Evolutionary conservation across 2,888 invertebrate genomes (phyloP).

Genomic region (Dynastes maya): DNA sequence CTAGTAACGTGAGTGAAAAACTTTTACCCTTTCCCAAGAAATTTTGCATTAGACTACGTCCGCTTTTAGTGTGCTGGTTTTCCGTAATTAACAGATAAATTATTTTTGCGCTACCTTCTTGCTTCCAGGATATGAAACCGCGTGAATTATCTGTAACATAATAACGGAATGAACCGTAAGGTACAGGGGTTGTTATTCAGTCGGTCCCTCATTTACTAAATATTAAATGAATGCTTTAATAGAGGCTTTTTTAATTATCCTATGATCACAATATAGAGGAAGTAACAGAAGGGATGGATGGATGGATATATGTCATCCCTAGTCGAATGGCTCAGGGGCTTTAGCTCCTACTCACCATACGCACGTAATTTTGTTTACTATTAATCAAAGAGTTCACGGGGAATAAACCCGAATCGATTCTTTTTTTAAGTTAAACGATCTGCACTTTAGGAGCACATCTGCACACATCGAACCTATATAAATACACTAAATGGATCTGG

Average conservation of each 20-base stretch:
- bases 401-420: neutral
- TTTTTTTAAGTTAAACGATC: constrained; percentile 23
- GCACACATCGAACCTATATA: too few relatives aligned
- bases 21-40: constrained; percentile 34
- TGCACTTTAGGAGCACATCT: constrained; percentile 4
- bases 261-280: constrained; percentile 52
- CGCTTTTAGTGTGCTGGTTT: constrained; percentile 14
- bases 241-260: constrained; percentile 63
- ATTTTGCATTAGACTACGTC: neutral
- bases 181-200: constrained; percentile 35
- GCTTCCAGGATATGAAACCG: constrained; percentile 23
- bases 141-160: constrained; percentile 46
- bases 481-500: too few relatives aligned
- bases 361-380: constrained; percentile 48
- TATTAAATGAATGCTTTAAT: constrained; percentile 63
- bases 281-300: constrained; percentile 51
- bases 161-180: constrained; percentile 36
- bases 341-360: constrained; percentile 34
- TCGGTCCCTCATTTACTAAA: constrained; percentile 62
- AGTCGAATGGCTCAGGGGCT: constrained; percentile 36
- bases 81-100: constrained; percentile 33
- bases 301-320: constrained; percentile 51
- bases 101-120: constrained; percentile 26
- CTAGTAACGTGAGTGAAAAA: constrained; percentile 44
- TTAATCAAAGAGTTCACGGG: constrained; percentile 38